Percentiles rank a stretch among this genome's conserved stretches.
These are phyloP conservation scores for Lamproptera curius DNA, from an alignment of 2,888 invertebrate genomes.

Conservation along the genomic window DNA sequence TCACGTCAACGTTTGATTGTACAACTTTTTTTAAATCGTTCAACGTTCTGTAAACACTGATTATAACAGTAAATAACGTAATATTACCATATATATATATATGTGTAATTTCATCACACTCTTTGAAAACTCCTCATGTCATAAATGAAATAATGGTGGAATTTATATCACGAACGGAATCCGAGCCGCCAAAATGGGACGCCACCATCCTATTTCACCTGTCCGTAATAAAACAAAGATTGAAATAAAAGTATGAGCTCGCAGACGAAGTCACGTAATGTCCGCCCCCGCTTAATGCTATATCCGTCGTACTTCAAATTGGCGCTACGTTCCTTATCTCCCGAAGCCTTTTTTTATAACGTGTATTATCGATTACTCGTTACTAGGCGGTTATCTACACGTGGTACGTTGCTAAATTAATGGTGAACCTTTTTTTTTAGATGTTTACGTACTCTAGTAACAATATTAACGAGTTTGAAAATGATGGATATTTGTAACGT, in stretches of 20 bases:
- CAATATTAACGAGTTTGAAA: too few species aligned
- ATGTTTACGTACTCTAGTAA: too few species aligned
- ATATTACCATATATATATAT: too few species aligned
- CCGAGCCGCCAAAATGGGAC: neutral
- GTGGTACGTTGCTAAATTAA: too few species aligned
- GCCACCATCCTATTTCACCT: neutral
- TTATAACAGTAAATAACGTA: too few species aligned
- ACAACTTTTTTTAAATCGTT: too few species aligned
- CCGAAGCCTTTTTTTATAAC: constrained; percentile 3
- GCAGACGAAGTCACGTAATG: constrained; percentile 7
- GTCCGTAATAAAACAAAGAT: constrained; percentile 1
- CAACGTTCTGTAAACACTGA: neutral
- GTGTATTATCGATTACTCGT: neutral
- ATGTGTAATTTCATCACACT: too few species aligned
- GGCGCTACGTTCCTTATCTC: constrained; percentile 1
- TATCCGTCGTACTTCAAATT: constrained; percentile 4
- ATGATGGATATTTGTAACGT: too few species aligned
- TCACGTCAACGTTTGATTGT: too few species aligned
- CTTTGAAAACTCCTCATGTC: too few species aligned
- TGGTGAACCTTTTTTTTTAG: too few species aligned
- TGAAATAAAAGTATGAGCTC: constrained; percentile 11
- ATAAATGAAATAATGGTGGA: neutral
- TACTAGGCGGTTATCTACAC: neutral
- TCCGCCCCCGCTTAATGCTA: constrained; percentile 4
- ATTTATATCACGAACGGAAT: neutral